Evolutionary conservation across 1,140 invertebrate species (phyloP), one percentile per base, ranked within the genome.

Genomic region (Listronotus bonariensis): DNA sequence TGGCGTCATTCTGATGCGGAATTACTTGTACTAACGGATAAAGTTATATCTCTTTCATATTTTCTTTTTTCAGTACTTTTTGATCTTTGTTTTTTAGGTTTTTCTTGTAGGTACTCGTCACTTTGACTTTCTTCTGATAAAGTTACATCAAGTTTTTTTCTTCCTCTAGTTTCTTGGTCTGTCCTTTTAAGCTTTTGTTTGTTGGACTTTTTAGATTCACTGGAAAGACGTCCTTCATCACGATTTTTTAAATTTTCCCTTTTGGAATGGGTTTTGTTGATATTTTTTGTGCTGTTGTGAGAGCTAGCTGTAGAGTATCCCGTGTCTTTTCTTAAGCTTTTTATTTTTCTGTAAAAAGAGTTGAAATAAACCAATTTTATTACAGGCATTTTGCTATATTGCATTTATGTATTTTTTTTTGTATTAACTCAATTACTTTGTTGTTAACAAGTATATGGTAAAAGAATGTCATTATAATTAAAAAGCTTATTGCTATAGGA

Each of bases 271-370:
- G 49, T n/a, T 51, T 64, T 75, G 64, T 31, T 72, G 48, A 14
- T 36, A 64, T 77, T 77, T 18, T 14, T 75, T 67, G 49, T 72
- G 77, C 41, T 82, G 43, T 77, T 83, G 57, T 84, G 81, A 0
- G 85, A 86, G 72, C 84, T 86, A 15, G 83, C 86, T 8, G 86
- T 88, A 0, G 85, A 88, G 67, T 87, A 87, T 15, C 85, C 85
- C 0, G 86, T 86, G 59, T 87, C 86, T 72, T 87, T 86, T 7
- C 76, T 70, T 34, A 69, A 78, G 73, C 64, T 79, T 77, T 77
- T 82, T 40, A 53, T 70, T 65, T 60, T 79, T 57, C 45, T 68
- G 20, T 5, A 26, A 26, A 26, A 26, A 26, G 2, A 26, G 5
- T 3, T 3, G 20, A 26, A 26, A 26, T 1, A 26, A 26, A 26